Percentiles rank a stretch among this genome's conserved stretches.
Evolutionary conservation across 2,113 vertebrate genomes (phyloP).

Genomic region (Notechis scutatus): DNA sequence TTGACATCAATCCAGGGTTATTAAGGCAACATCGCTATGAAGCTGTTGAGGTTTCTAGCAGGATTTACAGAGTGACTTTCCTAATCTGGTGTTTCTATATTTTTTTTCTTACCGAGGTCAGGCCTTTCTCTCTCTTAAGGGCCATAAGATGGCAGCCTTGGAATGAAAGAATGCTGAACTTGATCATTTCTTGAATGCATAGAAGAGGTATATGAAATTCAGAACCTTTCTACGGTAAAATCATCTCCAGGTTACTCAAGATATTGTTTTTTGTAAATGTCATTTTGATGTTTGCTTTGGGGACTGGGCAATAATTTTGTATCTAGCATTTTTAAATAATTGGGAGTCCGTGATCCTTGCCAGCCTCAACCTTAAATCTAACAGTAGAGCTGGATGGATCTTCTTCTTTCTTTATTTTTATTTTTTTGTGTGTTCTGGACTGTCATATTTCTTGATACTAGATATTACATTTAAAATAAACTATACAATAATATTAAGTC

Average conservation of each 20-base stretch:
- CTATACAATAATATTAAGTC: background rate
- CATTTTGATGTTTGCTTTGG: background rate
- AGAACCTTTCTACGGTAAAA: background rate
- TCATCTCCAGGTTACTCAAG: background rate
- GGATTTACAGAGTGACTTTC: too few relatives aligned
- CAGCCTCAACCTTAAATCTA: background rate
- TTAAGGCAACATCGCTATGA: background rate
- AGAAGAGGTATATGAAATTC: background rate
- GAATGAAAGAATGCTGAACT: background rate
- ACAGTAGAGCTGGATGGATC: background rate
- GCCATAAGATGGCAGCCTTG: background rate
- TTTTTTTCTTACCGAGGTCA: background rate
- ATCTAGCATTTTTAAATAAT: background rate
- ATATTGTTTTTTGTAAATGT: background rate
- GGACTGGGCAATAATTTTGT: background rate
- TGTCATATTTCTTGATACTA: constrained; percentile 70
- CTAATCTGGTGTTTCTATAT: background rate
- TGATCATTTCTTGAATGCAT: background rate
- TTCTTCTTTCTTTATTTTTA: background rate
- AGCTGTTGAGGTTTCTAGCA: background rate
- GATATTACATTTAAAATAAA: constrained; percentile 64
- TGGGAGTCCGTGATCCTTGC: background rate
- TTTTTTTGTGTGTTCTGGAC: constrained; percentile 41
- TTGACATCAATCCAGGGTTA: background rate
- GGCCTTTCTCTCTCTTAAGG: background rate